Evolutionary conservation across 2,113 vertebrate species (phyloP).

Genomic region (Ahaetulla prasina): DNA sequence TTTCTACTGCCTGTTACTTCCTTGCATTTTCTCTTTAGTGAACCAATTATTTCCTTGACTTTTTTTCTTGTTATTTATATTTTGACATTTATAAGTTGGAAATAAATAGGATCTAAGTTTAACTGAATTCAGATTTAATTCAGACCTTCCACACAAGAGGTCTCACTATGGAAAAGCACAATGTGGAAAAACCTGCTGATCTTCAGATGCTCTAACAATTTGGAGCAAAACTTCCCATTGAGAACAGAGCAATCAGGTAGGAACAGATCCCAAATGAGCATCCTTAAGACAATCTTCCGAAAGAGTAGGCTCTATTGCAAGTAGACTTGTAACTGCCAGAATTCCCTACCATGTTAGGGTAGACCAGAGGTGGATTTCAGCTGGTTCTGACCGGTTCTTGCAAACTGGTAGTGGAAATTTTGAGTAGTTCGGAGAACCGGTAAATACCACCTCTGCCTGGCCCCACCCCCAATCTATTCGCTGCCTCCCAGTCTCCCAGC

Average conservation of each 20-base stretch:
- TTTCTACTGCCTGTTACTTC: neutral
- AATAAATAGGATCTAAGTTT: neutral
- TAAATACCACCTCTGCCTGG: no score
- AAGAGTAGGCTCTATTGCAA: neutral
- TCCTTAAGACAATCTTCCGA: neutral
- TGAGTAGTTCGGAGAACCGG: no score
- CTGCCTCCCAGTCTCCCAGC: no score
- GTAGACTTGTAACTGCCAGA: neutral
- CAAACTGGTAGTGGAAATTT: no score
- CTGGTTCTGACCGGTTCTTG: no score
- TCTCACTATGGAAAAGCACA: neutral
- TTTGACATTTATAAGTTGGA: neutral
- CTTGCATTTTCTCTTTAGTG: neutral
- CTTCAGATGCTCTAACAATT: neutral
- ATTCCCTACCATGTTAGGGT: neutral
- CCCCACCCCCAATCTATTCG: no score
- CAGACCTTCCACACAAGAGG: neutral
- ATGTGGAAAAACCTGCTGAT: neutral
- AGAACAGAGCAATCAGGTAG: neutral
- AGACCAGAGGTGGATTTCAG: no score
- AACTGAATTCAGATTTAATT: neutral
- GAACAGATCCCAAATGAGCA: neutral
- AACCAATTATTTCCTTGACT: neutral
- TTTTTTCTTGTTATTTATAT: neutral
- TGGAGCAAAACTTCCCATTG: neutral